These are phyloP conservation scores for Psittacus erithacus DNA, from an alignment of 2,113 vertebrate species.

Conservation along the genomic window DNA sequence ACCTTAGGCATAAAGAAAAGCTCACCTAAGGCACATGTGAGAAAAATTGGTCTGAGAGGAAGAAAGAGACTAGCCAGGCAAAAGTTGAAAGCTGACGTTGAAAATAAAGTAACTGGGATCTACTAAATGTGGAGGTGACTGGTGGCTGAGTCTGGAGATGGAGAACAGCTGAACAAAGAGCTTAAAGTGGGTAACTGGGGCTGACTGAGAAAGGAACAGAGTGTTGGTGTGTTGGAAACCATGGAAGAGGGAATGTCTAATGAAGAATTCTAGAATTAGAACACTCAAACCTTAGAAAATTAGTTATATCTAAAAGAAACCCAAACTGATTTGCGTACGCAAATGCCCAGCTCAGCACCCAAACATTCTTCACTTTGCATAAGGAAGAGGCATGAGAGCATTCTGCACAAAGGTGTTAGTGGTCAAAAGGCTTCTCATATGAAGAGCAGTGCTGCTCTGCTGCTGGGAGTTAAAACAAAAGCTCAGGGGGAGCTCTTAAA, in stretches of 20 bases:
- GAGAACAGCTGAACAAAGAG: background rate
- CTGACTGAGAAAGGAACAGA: background rate
- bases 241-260: background rate
- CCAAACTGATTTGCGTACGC: background rate
- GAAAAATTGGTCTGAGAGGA: background rate
- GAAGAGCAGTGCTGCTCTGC: background rate
- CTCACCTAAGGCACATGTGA: background rate
- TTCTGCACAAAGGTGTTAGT: background rate
- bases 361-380: constrained; percentile 49
- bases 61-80: background rate
- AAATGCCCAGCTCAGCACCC: background rate
- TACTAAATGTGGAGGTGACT: background rate
- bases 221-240: background rate
- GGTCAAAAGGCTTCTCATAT: background rate
- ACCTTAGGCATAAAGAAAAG: background rate
- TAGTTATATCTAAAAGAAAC: background rate
- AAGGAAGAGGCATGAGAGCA: background rate
- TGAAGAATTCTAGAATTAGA: constrained; percentile 2
- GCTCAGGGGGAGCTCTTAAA: constrained; percentile 30
- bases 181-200: background rate
- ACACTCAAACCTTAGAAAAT: background rate
- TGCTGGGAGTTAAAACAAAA: constrained; percentile 13
- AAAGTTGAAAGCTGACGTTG: background rate
- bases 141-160: background rate
- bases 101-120: background rate